Conservation (phyloP, 2,888 invertebrate genomes). For the Agrotis ipsilon region DNA sequence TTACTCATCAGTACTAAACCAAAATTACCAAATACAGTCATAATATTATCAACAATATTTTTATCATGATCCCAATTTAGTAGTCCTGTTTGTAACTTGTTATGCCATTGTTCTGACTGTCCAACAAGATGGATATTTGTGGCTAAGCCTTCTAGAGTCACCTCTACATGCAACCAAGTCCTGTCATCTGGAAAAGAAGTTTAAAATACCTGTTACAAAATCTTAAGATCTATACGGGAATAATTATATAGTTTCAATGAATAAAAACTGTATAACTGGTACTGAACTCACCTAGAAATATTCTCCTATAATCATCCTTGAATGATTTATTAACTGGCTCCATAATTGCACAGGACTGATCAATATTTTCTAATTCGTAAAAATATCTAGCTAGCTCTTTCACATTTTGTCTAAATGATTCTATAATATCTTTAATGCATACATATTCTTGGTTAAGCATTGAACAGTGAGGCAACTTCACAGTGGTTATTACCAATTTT, state of each 20-base stretch:
- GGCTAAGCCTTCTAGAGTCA: slow-evolving; percentile 80
- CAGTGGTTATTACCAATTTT: slow-evolving; percentile 72
- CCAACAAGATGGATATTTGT: slow-evolving; percentile 83
- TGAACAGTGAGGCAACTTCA: slow-evolving; percentile 76
- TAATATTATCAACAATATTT: slow-evolving; percentile 83
- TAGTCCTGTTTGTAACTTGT: slow-evolving; percentile 80
- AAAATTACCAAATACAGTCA: slow-evolving; percentile 80
- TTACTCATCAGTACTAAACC: not conserved
- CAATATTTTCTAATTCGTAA: slow-evolving; percentile 80
- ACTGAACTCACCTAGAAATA: slow-evolving; percentile 77
- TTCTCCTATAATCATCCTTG: slow-evolving; percentile 84
- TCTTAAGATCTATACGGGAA: too few relatives aligned
- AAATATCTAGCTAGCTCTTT: slow-evolving; percentile 78
- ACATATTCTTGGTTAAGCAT: slow-evolving; percentile 76
- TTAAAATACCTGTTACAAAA: too few relatives aligned
- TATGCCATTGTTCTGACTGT: slow-evolving; percentile 79
- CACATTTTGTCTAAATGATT: slow-evolving; percentile 70
- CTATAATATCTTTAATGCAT: slow-evolving; percentile 74
- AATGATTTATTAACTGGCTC: slow-evolving; percentile 81
- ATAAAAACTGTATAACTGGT: not conserved
- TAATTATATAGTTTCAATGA: not conserved
- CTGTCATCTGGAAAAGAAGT: slow-evolving; percentile 74
- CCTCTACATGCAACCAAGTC: slow-evolving; percentile 85
- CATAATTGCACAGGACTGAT: slow-evolving; percentile 78
- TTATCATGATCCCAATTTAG: slow-evolving; percentile 85